Percentiles rank a stretch among this genome's conserved stretches.
phyloP scores from a whole-genome alignment of 2,888 invertebrate genomes.

The Lamproptera curius region DNA sequence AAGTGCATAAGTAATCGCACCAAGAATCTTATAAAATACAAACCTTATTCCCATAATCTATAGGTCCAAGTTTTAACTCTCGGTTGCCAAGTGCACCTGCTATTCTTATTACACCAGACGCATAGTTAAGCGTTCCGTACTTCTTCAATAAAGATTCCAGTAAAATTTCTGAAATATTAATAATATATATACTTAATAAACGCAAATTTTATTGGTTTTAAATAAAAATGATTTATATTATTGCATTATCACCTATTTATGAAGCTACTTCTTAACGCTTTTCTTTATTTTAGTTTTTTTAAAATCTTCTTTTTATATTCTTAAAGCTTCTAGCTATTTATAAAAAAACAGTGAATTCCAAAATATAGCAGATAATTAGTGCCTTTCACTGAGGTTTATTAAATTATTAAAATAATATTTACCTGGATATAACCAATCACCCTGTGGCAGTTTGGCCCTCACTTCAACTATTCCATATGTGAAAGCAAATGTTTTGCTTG shows the following conservation, averaged over 20 bases:
- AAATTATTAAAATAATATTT: background rate
- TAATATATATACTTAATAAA: background rate
- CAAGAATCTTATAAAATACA: too few relatives aligned
- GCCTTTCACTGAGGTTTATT: too few relatives aligned
- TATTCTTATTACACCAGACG: conserved; percentile 85
- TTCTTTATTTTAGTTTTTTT: too few relatives aligned
- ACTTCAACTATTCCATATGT: conserved; percentile 83
- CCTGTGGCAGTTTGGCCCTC: conserved; percentile 84
- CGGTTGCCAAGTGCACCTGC: conserved; percentile 83
- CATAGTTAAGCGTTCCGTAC: conserved; percentile 75
- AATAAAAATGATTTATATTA: too few relatives aligned
- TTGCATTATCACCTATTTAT: too few relatives aligned
- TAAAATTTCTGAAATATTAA: conserved; percentile 55
- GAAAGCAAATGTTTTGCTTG: conserved; percentile 81
- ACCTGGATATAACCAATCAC: conserved; percentile 82
- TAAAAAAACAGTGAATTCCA: too few relatives aligned
- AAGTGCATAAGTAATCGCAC: too few relatives aligned
- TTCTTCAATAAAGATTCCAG: conserved; percentile 80
- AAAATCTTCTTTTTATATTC: too few relatives aligned
- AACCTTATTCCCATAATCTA: conserved; percentile 53
- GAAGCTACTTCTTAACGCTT: too few relatives aligned
- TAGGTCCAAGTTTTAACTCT: conserved; percentile 43
- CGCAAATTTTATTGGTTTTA: too few relatives aligned
- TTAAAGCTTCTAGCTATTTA: too few relatives aligned
- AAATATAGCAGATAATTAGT: too few relatives aligned